Evolutionary conservation across 2,113 vertebrate species (phyloP).

Genomic region (Orycteropus afer): DNA sequence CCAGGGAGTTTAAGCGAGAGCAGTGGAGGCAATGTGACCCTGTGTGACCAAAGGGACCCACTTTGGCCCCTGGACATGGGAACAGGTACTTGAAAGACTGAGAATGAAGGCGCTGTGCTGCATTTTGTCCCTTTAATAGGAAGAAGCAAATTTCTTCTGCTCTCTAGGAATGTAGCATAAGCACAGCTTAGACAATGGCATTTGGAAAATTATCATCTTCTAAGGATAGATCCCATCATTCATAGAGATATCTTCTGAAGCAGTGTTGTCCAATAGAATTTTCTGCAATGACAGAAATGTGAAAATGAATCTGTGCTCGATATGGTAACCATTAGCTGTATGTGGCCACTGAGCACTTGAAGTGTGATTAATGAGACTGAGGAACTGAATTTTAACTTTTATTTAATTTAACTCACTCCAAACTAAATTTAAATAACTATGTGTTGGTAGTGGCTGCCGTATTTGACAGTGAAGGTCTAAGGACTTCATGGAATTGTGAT

Average conservation of each 20-base stretch:
- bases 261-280: neutral
- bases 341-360: neutral
- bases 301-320: neutral
- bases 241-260: neutral
- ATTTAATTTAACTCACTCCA: neutral
- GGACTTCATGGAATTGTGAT: neutral
- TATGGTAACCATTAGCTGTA: neutral
- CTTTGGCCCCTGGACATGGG: neutral
- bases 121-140: neutral
- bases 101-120: neutral
- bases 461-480: neutral
- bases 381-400: neutral
- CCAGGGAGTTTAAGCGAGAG: neutral
- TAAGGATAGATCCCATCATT: neutral
- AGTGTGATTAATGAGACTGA: neutral
- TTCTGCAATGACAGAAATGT: neutral
- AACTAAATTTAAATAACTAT: neutral
- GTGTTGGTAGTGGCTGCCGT: neutral
- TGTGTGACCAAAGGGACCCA: neutral
- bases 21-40: neutral
- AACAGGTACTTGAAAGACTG: neutral
- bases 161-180: neutral
- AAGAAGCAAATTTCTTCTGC: neutral
- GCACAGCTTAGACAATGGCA: neutral
- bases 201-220: neutral